Base-by-base conservation (phyloP, 2,797 vertebrate species). In the Bovichtus variegatus region DNA sequence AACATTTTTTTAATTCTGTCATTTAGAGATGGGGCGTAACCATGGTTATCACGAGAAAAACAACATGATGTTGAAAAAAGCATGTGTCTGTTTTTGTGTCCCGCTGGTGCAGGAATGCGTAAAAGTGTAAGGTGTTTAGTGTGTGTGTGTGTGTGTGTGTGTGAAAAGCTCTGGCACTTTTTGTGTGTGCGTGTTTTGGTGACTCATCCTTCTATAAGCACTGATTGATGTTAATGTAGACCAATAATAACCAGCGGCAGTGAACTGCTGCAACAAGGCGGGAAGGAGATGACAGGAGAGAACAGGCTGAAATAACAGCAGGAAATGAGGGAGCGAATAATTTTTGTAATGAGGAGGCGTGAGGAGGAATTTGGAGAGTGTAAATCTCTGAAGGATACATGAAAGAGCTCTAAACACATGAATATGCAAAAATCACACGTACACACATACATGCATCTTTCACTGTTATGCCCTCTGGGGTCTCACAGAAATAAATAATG, bases 41-140 rank as follows among this genome's bases (percentile, higher is more conserved):
- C 88, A 89, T 86, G 80, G 87, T 84, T 72, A 91, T 92, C 40
- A 50, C 57, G 16, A 51, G 72, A 78, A n/a, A 76, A 81, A 78
- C 46, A 74, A 69, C 41, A 63, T 18, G 12, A 60, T 71, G 71
- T 76, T 55, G 4, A 18, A 75, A 40, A 77, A 54, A 81, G 53
- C 64, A 61, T 15, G 16, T 54, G 34, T 70, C 9, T 74, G 65
- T 55, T 34, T 65, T 71, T 76, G 65, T 69, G 49, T n/a, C n/a
- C 19, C 29, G 40, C 21, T 64, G 58, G 19, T 60, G 43, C 19
- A 27, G 57, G n/a, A 50, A 11, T 57, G 57, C 21, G 66, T 49
- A 44, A 41, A 21, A 19, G 25, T 61, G 47, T 64, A 41, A 75
- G 8, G 46, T 71, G 60, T 73, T 41, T 69, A n/a, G 43, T 67